Evolutionary conservation across 2,888 invertebrate genomes (phyloP).

Genomic region (Sceliomorpha sp.): DNA sequence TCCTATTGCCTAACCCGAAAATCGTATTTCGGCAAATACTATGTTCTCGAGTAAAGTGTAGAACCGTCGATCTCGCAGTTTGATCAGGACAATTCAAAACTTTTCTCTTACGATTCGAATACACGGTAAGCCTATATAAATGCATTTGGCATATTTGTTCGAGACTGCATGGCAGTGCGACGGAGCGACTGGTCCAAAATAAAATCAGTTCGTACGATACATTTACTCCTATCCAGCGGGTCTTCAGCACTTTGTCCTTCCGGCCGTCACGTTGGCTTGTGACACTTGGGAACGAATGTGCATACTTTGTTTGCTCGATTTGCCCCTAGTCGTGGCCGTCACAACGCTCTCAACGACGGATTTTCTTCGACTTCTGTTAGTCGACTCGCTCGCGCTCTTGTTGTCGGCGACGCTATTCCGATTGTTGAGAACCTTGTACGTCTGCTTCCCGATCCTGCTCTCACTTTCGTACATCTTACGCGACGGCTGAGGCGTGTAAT

Average conservation of each 20-base stretch:
- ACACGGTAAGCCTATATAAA: conserved; percentile 71
- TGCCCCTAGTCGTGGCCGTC: conserved; percentile 65
- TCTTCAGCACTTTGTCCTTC: conserved; percentile 24
- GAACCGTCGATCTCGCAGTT: background rate
- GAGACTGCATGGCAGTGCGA: conserved; percentile 5
- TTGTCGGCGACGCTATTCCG: conserved; percentile 56
- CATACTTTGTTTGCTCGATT: conserved; percentile 63
- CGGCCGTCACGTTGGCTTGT: conserved; percentile 58
- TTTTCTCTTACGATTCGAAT: conserved; percentile 37
- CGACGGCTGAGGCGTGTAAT: conserved; percentile 72
- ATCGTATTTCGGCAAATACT: conserved; percentile 32
- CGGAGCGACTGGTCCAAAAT: background rate
- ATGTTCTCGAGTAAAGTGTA: conserved; percentile 39
- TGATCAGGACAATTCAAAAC: background rate
- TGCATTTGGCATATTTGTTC: conserved; percentile 73
- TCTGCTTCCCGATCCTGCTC: conserved; percentile 51
- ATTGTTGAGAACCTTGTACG: conserved; percentile 39
- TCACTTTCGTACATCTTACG: conserved; percentile 69
- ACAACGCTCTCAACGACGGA: conserved; percentile 60
- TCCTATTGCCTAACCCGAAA: conserved; percentile 11
- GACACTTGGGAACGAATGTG: conserved; percentile 57
- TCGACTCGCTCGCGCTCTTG: conserved; percentile 41
- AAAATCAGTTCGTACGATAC: conserved; percentile 28
- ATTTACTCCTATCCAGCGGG: background rate
- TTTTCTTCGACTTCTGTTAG: conserved; percentile 21